Conservation (phyloP, 2,113 vertebrate species). For the Motacilla alba region DNA sequence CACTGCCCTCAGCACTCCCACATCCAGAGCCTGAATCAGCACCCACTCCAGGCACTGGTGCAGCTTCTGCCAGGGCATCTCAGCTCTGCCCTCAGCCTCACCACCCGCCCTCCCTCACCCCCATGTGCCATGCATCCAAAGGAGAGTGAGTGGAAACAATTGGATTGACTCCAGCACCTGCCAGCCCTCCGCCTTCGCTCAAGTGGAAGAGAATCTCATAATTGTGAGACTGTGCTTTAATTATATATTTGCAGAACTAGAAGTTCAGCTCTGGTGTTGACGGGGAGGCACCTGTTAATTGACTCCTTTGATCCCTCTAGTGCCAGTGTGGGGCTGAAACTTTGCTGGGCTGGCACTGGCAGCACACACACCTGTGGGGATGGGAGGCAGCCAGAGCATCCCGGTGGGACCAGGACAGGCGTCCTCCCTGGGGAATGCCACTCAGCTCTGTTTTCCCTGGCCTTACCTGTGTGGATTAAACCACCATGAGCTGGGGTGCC, state of each 20-base stretch:
- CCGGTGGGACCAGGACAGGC: accelerated
- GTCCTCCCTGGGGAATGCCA: neutral
- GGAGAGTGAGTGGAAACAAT: neutral
- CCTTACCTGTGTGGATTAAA: neutral
- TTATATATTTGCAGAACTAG: neutral
- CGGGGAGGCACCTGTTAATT: neutral
- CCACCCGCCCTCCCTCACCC: neutral
- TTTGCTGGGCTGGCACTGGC: accelerated
- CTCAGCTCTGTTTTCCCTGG: neutral
- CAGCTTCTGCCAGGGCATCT: neutral
- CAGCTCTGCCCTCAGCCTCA: neutral
- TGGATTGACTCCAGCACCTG: neutral
- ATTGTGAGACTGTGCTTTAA: neutral
- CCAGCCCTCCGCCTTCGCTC: neutral
- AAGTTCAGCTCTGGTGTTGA: neutral
- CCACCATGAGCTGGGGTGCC: neutral
- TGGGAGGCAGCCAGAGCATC: neutral
- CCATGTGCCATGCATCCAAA: accelerated
- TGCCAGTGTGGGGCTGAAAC: accelerated
- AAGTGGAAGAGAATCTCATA: neutral
- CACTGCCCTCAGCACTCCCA: neutral
- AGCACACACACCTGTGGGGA: accelerated
- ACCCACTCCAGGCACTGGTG: neutral
- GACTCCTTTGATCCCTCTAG: neutral
- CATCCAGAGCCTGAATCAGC: accelerated